phyloP scores from a whole-genome alignment of 2,113 vertebrate species.

The Martes martes region DNA sequence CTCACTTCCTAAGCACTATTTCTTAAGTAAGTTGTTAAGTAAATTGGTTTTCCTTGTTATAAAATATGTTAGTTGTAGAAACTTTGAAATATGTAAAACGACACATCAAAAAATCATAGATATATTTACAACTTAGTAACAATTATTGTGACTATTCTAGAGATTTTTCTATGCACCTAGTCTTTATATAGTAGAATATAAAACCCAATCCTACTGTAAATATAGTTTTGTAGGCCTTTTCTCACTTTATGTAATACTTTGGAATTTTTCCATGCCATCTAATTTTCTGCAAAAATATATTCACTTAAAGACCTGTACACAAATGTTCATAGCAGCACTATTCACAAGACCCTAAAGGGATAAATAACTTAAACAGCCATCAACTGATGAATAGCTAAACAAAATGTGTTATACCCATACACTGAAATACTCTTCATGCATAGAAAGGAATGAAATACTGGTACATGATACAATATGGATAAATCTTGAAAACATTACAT shows the following conservation, averaged over 20 bases:
- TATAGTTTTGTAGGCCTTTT: not conserved
- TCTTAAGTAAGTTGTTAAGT: not conserved
- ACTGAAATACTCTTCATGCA: not conserved
- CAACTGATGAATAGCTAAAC: not conserved
- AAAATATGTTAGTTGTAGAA: not conserved
- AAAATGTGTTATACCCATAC: not conserved
- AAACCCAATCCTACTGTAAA: not conserved
- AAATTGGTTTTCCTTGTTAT: not conserved
- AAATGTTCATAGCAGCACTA: not conserved
- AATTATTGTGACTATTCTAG: not conserved
- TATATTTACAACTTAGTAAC: not conserved
- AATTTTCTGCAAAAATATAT: not conserved
- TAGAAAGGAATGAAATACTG: not conserved
- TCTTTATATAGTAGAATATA: not conserved
- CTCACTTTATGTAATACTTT: not conserved
- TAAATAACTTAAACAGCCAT: not conserved
- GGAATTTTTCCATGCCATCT: not conserved
- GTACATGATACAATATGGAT: not conserved
- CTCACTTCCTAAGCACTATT: not conserved
- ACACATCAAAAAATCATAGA: not conserved
- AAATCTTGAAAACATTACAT: not conserved
- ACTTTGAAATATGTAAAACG: not conserved
- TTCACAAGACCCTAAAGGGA: not conserved
- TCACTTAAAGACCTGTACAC: not conserved
- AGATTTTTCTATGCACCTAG: not conserved